Base-by-base conservation (phyloP, 2,888 invertebrate genomes). In the Abscondita cerata region DNA sequence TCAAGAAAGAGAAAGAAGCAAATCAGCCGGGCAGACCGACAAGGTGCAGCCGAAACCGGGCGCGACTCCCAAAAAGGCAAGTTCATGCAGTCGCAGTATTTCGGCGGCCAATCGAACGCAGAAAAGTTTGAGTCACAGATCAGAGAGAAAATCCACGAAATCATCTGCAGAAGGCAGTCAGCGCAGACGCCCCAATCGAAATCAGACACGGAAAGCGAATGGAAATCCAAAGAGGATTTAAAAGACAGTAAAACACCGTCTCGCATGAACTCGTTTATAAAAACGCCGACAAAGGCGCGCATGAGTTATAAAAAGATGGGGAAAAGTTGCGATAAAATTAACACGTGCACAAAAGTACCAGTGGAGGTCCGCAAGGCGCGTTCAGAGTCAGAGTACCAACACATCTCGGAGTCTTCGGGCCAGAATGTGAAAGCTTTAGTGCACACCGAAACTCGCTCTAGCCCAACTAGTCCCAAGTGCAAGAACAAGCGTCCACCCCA, bases 391-490 rank as follows among this genome's bases (percentile, higher is more conserved):
- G 85, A 85, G 52, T 86, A 86, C 67, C 85, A 85, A 68, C 80
- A 84, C 16, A 84, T 85, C 67, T 82, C 84, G 1, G 85, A 85
- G 50, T 82, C 84, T n/a, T 82, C 83, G 0, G 81, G 81, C 55
- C 83, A 83, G 59, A 81, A 79, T 8, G 83, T 84, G 0, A 84
- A 84, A 69, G 83, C 83, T 1, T 76, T 84, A 65, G 80, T 84
- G 1, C 85, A 84, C 63, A 76, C 80, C 8, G 82, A 79, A 60
- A 76, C 75, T n/a, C 72, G 78, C 47, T 79, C 79, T 0, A 78
- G 77, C 61, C 80, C 80, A 0, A 74, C 74, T 58, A 80, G 78
- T 54, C 80, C 80, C 0, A 80, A 81, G 64, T 76, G 78, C 58
- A 77, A 78, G 54, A 77, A 72, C 55, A 80, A 80, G 59, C 70